Percentiles rank a stretch among this genome's conserved stretches.
Evolutionary conservation across 2,113 vertebrate species (phyloP).

Genomic region (Callospermophilus lateralis): DNA sequence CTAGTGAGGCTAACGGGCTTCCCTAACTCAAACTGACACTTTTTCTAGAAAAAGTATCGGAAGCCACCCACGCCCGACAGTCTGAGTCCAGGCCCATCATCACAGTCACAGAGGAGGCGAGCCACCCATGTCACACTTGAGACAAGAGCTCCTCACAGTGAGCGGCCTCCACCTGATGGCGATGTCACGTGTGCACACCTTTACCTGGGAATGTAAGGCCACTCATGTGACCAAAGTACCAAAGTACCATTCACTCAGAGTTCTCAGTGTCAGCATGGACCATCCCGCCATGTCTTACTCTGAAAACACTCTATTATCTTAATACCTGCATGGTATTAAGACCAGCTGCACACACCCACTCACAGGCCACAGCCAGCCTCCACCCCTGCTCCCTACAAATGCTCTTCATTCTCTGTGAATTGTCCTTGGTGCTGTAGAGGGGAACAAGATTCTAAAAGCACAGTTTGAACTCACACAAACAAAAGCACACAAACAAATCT

Average conservation of each 20-base stretch:
- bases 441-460: neutral
- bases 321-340: neutral
- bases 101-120: neutral
- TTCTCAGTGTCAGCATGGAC: fast-evolving
- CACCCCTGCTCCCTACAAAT: fast-evolving
- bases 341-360: fast-evolving
- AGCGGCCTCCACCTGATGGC: fast-evolving
- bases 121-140: fast-evolving
- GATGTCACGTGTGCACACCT: fast-evolving
- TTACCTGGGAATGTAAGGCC: fast-evolving
- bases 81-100: fast-evolving
- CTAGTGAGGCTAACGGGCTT: neutral
- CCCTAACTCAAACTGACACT: neutral
- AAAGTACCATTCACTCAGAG: fast-evolving
- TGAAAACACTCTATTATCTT: neutral
- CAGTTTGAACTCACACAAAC: neutral
- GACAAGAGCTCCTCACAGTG: fast-evolving
- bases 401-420: fast-evolving
- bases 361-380: fast-evolving
- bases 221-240: neutral
- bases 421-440: neutral
- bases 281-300: fast-evolving
- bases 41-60: neutral
- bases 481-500: neutral
- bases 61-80: neutral